Percentiles rank a stretch among this genome's conserved stretches.
These are phyloP conservation scores for Chaetophractus vellerosus DNA, from an alignment of 2,797 vertebrate species.

Conservation along the genomic window DNA sequence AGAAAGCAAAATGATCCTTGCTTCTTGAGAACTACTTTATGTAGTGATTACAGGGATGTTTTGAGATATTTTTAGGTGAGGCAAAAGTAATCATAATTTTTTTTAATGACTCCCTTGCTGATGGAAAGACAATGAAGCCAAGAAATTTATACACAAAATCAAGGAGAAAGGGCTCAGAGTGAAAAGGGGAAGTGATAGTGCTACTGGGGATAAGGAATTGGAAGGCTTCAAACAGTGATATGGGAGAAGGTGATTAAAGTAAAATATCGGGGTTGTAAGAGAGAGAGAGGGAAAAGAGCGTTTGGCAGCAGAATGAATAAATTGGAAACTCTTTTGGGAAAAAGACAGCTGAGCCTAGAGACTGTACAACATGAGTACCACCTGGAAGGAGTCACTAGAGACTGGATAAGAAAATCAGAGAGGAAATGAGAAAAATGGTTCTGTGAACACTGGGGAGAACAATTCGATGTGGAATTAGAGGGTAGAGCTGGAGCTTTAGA, in stretches of 20 bases:
- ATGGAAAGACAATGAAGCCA: not conserved
- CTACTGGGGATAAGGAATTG: not conserved
- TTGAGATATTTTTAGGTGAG: not conserved
- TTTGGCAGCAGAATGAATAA: not conserved
- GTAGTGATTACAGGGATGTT: not conserved
- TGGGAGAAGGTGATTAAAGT: not conserved
- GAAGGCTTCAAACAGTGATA: accelerated
- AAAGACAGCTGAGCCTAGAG: not conserved
- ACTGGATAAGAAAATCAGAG: not conserved
- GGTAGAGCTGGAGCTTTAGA: not conserved
- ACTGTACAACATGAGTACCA: not conserved
- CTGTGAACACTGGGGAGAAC: not conserved
- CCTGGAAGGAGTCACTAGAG: not conserved
- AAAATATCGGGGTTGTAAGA: not conserved
- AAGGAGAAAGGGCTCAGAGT: not conserved
- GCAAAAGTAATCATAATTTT: not conserved
- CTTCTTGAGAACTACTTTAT: not conserved
- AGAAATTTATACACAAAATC: not conserved
- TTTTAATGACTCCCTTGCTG: not conserved
- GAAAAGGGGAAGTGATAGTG: not conserved
- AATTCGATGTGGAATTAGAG: not conserved
- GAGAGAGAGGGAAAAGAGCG: not conserved
- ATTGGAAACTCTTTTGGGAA: not conserved
- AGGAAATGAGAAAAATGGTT: not conserved
- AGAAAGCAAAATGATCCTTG: not conserved